Evolutionary conservation across 2,113 vertebrate species (phyloP).

Genomic region (Arenaria interpres): DNA sequence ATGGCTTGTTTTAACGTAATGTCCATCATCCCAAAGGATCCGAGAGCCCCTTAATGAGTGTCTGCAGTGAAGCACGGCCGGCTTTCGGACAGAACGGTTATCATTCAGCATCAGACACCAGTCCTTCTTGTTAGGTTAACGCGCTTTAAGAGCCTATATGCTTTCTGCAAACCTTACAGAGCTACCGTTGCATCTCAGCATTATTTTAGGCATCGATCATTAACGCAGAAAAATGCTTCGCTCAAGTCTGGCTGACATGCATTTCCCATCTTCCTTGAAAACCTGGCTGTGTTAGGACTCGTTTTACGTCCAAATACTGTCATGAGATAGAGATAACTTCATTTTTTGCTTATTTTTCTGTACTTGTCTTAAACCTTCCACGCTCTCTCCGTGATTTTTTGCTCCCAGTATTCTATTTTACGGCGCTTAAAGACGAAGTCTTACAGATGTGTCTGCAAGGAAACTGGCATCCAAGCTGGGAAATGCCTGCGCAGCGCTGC

Average conservation of each 20-base stretch:
- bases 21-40: neutral
- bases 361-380: neutral
- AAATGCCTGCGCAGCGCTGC: conserved; percentile 12
- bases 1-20: fast-evolving
- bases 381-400: neutral
- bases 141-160: neutral
- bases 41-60: neutral
- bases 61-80: neutral
- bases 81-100: neutral
- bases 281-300: neutral
- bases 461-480: conserved; percentile 36
- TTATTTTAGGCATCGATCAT: neutral
- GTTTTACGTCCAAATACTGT: neutral
- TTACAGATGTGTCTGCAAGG: conserved; percentile 9
- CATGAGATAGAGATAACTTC: neutral
- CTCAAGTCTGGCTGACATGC: neutral
- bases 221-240: neutral
- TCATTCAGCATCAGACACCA: neutral
- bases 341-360: neutral
- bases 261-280: neutral
- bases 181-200: neutral
- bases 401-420: conserved; percentile 20
- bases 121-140: neutral
- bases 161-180: neutral
- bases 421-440: conserved; percentile 50